Evolutionary conservation across 2,113 vertebrate genomes (phyloP).

Genomic region (Pangasianodon hypophthalmus): DNA sequence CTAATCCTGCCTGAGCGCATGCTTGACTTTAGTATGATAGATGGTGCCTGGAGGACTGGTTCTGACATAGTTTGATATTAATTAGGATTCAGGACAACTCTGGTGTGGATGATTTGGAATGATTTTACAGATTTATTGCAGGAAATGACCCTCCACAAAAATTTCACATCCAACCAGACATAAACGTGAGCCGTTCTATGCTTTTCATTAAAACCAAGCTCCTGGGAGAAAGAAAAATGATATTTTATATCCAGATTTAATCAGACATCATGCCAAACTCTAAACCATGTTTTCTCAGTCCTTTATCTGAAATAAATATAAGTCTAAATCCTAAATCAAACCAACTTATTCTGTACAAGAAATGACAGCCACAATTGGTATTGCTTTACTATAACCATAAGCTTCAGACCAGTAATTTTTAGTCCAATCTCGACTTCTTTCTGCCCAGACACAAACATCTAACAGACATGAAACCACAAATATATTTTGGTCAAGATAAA

Average conservation of each 20-base stretch:
- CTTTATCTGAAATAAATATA: neutral
- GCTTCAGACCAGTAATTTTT: neutral
- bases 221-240: neutral
- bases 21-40: constrained; percentile 39
- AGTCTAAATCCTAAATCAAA: neutral
- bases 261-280: constrained; percentile 24
- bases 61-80: constrained; percentile 42
- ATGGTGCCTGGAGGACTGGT: constrained; percentile 25
- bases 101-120: constrained; percentile 34
- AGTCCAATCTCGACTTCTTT: neutral
- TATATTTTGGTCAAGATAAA: neutral
- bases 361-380: constrained; percentile 5
- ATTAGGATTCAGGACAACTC: constrained; percentile 26
- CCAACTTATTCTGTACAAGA: neutral
- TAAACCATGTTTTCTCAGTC: neutral
- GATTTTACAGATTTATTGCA: constrained; percentile 41
- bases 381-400: neutral
- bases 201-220: constrained; percentile 14
- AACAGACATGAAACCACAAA: neutral
- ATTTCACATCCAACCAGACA: constrained; percentile 21
- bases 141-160: constrained; percentile 30
- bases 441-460: neutral
- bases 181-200: constrained; percentile 15
- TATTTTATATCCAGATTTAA: constrained; percentile 4
- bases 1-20: constrained; percentile 27